Percentiles rank a stretch among this genome's conserved stretches.
Conservation (phyloP, 2,888 invertebrate species). For the Leptura quadrifasciata region DNA sequence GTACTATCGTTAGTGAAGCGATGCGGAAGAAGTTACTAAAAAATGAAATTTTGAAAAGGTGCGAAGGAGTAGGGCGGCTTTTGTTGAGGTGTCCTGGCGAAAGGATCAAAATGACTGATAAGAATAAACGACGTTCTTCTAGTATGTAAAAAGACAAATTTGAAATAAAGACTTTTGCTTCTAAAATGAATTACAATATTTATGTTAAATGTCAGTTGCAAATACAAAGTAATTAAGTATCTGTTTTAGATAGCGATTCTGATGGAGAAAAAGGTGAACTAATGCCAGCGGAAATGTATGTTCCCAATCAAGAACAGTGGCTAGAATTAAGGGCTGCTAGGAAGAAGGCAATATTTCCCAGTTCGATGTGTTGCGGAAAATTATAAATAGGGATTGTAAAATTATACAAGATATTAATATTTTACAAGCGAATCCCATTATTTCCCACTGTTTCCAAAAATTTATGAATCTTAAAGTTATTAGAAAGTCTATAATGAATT, state of each 20-base stretch:
- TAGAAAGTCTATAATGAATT: not conserved
- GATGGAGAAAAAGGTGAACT: slow-evolving; percentile 73
- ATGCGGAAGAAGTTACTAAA: slow-evolving; percentile 77
- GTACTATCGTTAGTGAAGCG: slow-evolving; percentile 76
- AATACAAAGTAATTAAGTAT: not conserved
- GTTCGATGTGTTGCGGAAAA: slow-evolving; percentile 62
- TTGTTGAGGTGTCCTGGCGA: slow-evolving; percentile 89
- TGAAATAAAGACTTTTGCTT: not conserved
- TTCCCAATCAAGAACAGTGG: slow-evolving; percentile 94
- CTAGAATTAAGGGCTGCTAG: slow-evolving; percentile 82
- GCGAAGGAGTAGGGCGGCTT: slow-evolving; percentile 90
- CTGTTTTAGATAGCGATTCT: slow-evolving; percentile 51
- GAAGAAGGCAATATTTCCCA: slow-evolving; percentile 60
- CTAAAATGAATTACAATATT: too few species aligned
- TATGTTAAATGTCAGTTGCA: not conserved
- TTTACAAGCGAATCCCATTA: not conserved
- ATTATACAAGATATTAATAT: not conserved
- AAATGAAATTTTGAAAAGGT: slow-evolving; percentile 82
- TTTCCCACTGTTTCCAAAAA: not conserved
- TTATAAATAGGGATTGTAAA: slow-evolving; percentile 17
- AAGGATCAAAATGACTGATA: slow-evolving; percentile 83
- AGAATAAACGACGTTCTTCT: slow-evolving; percentile 58
- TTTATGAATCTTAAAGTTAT: not conserved
- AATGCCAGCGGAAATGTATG: slow-evolving; percentile 95
- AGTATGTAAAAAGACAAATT: slow-evolving; percentile 50